Conservation (phyloP, 2,888 invertebrate species). For the Ochropleura plecta region DNA sequence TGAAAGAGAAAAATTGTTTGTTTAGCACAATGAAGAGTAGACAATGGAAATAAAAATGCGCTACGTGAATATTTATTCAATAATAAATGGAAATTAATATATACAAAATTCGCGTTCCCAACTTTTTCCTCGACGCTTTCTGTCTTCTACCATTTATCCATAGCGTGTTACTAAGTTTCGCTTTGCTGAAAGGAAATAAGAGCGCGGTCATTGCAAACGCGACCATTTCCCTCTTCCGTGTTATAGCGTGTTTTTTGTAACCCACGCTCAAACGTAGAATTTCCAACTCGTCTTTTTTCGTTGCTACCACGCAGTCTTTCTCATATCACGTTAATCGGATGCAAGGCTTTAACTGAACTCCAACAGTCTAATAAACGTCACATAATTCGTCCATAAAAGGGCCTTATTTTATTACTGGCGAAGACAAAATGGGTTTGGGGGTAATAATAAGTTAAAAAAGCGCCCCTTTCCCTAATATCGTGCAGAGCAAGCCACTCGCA, state of each 20-base stretch:
- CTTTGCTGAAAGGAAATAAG: slow-evolving; percentile 47
- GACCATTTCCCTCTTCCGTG: slow-evolving; percentile 34
- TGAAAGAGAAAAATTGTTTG: not conserved
- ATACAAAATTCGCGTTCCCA: slow-evolving; percentile 5
- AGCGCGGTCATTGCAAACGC: slow-evolving; percentile 52
- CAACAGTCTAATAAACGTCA: slow-evolving; percentile 70
- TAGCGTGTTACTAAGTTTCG: slow-evolving; percentile 36
- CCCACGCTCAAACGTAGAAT: slow-evolving; percentile 26
- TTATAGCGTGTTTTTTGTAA: slow-evolving; percentile 45
- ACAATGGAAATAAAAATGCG: not conserved
- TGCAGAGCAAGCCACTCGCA: slow-evolving; percentile 79
- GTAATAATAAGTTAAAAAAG: slow-evolving; percentile 84
- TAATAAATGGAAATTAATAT: slow-evolving; percentile 7
- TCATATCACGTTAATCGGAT: slow-evolving; percentile 51
- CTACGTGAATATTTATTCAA: not conserved
- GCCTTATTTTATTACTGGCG: slow-evolving; percentile 72
- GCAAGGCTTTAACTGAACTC: slow-evolving; percentile 51
- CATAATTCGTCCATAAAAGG: slow-evolving; percentile 73
- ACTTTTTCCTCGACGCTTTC: slow-evolving; percentile 9
- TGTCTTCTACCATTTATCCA: slow-evolving; percentile 23
- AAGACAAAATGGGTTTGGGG: slow-evolving; percentile 82
- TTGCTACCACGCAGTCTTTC: slow-evolving; percentile 16
- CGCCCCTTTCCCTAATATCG: slow-evolving; percentile 82
- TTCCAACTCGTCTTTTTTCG: slow-evolving; percentile 27
- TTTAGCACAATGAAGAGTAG: not conserved